Percentiles rank a stretch among this genome's conserved stretches.
phyloP scores from a whole-genome alignment of 2,797 vertebrate species.

The Channallabes apus region DNA sequence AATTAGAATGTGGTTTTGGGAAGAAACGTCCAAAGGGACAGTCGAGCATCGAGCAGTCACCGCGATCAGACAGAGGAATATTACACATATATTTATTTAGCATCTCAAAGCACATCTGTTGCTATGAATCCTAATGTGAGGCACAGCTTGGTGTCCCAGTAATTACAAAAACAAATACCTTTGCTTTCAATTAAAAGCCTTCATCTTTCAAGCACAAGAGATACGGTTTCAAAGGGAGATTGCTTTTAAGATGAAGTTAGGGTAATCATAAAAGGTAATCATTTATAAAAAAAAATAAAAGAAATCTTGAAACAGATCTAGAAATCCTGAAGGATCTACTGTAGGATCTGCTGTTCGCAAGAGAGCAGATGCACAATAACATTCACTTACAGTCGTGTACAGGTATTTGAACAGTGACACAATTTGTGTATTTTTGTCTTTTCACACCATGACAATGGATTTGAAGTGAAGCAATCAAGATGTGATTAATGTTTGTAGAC shows the following conservation, averaged over 20 bases:
- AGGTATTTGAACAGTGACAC: too few species aligned
- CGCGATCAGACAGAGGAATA: conserved; percentile 22
- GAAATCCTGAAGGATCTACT: background rate
- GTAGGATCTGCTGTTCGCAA: background rate
- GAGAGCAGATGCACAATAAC: background rate
- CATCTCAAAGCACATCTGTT: conserved; percentile 70
- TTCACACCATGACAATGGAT: too few species aligned
- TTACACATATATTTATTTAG: conserved; percentile 50
- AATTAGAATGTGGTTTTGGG: conserved; percentile 21
- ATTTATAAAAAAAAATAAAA: too few species aligned
- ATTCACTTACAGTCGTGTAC: background rate
- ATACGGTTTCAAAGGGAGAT: conserved; percentile 74
- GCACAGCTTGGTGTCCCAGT: conserved; percentile 77
- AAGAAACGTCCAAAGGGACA: conserved; percentile 29
- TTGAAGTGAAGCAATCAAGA: too few species aligned
- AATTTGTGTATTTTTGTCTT: too few species aligned
- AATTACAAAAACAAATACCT: conserved; percentile 77
- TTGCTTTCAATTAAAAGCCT: conserved; percentile 77
- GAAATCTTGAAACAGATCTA: background rate
- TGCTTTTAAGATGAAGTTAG: background rate
- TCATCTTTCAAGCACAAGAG: conserved; percentile 72
- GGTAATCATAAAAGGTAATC: background rate
- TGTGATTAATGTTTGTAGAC: too few species aligned
- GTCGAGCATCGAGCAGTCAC: conserved; percentile 27
- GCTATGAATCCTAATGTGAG: conserved; percentile 74